phyloP scores from a whole-genome alignment of 2,888 invertebrate genomes.

The Stramonita haemastoma region DNA sequence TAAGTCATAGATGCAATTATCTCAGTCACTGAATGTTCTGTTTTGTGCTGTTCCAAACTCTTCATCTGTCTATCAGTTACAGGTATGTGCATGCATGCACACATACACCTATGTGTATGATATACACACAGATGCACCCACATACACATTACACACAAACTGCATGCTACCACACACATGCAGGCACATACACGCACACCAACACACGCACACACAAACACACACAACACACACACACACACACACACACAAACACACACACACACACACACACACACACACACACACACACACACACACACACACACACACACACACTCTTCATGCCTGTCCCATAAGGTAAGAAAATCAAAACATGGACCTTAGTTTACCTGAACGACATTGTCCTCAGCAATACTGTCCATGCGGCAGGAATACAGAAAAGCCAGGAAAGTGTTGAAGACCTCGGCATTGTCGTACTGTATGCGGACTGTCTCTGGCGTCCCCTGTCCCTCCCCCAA shows the following conservation, averaged over 20 bases:
- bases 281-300: slow-evolving; percentile 27
- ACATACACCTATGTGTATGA: background rate
- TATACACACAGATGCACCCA: background rate
- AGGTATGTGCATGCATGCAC: background rate
- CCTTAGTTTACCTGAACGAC: slow-evolving; percentile 76
- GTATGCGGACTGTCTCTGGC: slow-evolving; percentile 48
- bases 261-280: background rate
- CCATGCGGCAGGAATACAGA: slow-evolving; percentile 83
- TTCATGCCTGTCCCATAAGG: background rate
- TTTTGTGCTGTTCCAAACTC: background rate
- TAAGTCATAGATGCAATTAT: background rate
- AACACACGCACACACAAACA: background rate
- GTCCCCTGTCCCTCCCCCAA: slow-evolving; percentile 75
- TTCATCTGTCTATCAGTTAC: background rate
- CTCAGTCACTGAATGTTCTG: background rate
- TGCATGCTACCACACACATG: background rate
- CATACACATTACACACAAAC: background rate
- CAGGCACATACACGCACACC: background rate
- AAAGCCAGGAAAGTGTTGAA: slow-evolving; percentile 82
- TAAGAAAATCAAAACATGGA: background rate
- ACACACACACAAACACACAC: background rate
- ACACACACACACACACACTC: slow-evolving; percentile 7
- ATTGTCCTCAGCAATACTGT: slow-evolving; percentile 77
- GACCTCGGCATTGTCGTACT: slow-evolving; percentile 80
- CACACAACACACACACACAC: slow-evolving; percentile 11